A percentile compares a stretch with the other conserved stretches of the same genome.
Conservation (phyloP, 2,888 invertebrate species). For the Dicyrtoma fusca region DNA sequence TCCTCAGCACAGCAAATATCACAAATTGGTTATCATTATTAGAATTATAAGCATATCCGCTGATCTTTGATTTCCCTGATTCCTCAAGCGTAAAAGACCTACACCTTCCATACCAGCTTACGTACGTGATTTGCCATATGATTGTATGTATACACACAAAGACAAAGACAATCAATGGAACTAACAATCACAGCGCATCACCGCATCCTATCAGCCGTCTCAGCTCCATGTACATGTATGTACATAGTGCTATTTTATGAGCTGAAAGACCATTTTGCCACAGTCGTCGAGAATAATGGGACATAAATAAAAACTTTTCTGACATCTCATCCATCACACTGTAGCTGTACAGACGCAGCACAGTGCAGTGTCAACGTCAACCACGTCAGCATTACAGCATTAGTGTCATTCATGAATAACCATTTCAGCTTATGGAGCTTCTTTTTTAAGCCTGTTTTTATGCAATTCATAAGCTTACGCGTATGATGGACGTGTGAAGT, state of each 20-base stretch:
- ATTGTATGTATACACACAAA: too few species aligned
- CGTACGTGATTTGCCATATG: too few species aligned
- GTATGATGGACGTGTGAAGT: background rate
- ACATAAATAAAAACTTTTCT: conserved; percentile 25
- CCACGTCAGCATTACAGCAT: conserved; percentile 26
- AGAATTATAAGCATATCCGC: too few species aligned
- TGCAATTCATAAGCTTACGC: conserved; percentile 12
- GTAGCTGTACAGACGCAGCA: background rate
- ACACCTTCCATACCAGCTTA: too few species aligned
- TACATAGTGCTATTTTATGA: background rate
- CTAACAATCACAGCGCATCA: too few species aligned
- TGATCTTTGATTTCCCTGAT: too few species aligned
- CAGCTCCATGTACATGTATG: too few species aligned
- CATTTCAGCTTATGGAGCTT: conserved; percentile 15
- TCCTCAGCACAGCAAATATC: too few species aligned
- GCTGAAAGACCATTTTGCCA: background rate
- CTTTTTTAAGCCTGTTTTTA: background rate
- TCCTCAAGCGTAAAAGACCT: too few species aligned
- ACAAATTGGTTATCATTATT: too few species aligned
- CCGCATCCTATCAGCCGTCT: too few species aligned
- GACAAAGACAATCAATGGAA: too few species aligned
- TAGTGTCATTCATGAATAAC: conserved; percentile 24
- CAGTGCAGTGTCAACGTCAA: background rate
- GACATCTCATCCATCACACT: conserved; percentile 31
- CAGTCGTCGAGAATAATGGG: conserved; percentile 18